Base-by-base conservation (phyloP, 2,113 vertebrate species). In the Oenanthe oenanthe region DNA sequence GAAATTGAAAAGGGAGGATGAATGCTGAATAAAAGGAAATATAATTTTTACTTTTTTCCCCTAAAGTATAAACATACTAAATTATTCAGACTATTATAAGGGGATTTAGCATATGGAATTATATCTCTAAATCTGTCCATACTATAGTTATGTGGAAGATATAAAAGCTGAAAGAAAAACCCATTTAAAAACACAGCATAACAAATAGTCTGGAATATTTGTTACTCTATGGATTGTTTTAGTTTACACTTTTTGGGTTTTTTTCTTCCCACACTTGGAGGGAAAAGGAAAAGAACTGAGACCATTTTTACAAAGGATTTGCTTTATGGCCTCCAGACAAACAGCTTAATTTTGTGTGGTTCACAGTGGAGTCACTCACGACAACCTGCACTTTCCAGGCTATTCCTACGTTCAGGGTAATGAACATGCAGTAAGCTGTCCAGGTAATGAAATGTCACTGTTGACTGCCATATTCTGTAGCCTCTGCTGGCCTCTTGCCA, bases 1-100 rank as follows among this genome's bases (percentile, higher is more conserved):
- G 80, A 89, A 94, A 75, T 19, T 76, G 31, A 74, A 82, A 68
- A 66, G 24, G 13, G 20, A 56, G 13, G 12, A 48, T 83, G 78
- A 79, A 89, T 80, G 60, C 31, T 76, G 68, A 66, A 61, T 77
- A 53, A 61, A 48, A 86, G 61, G 48, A 63, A 87, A 47, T 1
- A 1, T 67, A 65, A n/a, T 85, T 92, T 84, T 89, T 81, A 48
- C 8, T 12, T 22, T 67, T 56, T 31, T 19, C 18, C 50, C 29
- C n/a, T 21, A 18, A 93, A 50, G 45, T 68, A 76, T 79, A 72
- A 85, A 40, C 51, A 58, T 68, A 62, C 43, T 94, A 75, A 95
- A 95, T 96, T 80, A 95, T 85, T 89, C 50, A 91, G 51, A 56
- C 9, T 71, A 51, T 65, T 81, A 75, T 67, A 89, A 76, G 48